phyloP scores from a whole-genome alignment of 2,888 invertebrate species.

The Hirtodrosophila confusa region DNA sequence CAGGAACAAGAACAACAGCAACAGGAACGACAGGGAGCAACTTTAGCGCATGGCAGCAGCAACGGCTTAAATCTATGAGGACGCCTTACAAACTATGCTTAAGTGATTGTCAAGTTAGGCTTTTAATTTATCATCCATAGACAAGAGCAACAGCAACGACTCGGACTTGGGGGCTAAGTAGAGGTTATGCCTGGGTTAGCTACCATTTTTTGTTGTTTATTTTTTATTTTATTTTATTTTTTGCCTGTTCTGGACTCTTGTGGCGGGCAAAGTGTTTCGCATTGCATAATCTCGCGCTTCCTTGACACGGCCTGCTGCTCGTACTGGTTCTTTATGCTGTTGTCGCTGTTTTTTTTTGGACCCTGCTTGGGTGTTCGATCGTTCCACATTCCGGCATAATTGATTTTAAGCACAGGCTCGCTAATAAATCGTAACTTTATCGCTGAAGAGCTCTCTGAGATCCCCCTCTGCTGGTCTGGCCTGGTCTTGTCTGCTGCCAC shows the following conservation, averaged over 20 bases:
- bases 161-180: conserved; percentile 69
- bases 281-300: conserved; percentile 74
- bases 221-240: conserved; percentile 9
- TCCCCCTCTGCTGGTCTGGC: too few relatives aligned
- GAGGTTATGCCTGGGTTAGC: conserved; percentile 75
- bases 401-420: conserved; percentile 82
- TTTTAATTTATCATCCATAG: conserved; percentile 84
- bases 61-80: conserved; percentile 76
- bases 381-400: conserved; percentile 83
- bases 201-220: conserved; percentile 55
- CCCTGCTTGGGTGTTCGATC: conserved; percentile 72
- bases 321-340: conserved; percentile 28
- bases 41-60: conserved; percentile 50
- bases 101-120: conserved; percentile 84
- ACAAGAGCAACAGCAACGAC: conserved; percentile 75
- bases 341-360: conserved; percentile 21
- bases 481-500: conserved; percentile 11
- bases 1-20: conserved; percentile 30
- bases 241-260: conserved; percentile 20
- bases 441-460: conserved; percentile 44
- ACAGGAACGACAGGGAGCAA: conserved; percentile 57
- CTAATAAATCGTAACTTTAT: conserved; percentile 83
- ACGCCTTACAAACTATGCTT: conserved; percentile 83
- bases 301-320: conserved; percentile 48
- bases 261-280: conserved; percentile 67